phyloP scores from a whole-genome alignment of 2,113 vertebrate genomes.

The Setophaga petechia region DNA sequence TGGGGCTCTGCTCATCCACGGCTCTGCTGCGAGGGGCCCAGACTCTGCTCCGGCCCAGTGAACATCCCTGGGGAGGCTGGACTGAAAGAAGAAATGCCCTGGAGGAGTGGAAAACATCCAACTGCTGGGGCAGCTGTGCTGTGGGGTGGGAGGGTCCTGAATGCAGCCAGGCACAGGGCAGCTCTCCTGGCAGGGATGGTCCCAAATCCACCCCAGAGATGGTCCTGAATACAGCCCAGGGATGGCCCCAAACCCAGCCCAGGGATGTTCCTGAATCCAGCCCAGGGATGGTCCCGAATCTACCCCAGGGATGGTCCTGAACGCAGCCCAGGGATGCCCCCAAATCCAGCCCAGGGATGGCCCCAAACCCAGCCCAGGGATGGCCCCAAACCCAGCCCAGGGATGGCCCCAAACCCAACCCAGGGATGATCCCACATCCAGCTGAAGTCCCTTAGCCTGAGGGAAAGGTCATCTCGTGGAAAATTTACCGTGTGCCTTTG shows the following conservation, averaged over 20 bases:
- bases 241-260: too few species aligned
- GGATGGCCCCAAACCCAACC: neutral
- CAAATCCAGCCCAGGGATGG: neutral
- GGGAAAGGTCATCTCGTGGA: neutral
- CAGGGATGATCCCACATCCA: neutral
- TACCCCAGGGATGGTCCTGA: neutral
- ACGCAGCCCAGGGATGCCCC: neutral
- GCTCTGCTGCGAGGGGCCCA: neutral
- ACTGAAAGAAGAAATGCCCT: neutral
- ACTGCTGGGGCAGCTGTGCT: neutral
- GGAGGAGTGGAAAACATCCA: neutral
- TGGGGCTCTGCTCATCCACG: neutral
- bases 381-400: neutral
- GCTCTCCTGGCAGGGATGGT: neutral
- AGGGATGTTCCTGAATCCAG: neutral
- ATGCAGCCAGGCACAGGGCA: accelerated
- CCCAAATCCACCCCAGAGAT: too few species aligned
- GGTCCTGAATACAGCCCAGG: neutral
- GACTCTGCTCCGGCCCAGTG: neutral
- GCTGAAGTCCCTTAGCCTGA: too few species aligned
- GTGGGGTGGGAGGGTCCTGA: accelerated
- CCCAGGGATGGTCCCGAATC: too few species aligned
- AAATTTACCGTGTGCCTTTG: neutral
- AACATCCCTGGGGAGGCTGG: neutral
- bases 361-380: neutral